Evolutionary conservation across 2,888 invertebrate species (phyloP).

Genomic region (Pammene fasciana): DNA sequence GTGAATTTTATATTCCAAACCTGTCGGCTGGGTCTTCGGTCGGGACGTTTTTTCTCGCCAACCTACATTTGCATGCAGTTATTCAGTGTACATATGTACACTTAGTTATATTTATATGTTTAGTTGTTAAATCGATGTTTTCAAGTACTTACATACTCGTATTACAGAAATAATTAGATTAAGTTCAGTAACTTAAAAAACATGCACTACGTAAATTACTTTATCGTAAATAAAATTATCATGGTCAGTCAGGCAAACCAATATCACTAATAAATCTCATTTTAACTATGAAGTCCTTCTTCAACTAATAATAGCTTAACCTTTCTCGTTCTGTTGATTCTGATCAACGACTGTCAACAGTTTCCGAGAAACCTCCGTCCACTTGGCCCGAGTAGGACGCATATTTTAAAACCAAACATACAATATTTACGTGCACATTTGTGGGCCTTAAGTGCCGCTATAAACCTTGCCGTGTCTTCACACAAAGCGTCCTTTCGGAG

Average conservation of each 20-base stretch:
- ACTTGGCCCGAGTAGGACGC: constrained; percentile 10
- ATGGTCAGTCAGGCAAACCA: neutral
- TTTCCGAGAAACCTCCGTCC: constrained; percentile 49
- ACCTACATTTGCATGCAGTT: constrained; percentile 31
- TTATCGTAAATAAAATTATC: no score
- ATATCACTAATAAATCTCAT: neutral
- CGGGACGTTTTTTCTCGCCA: constrained; percentile 43
- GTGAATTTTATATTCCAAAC: constrained; percentile 57
- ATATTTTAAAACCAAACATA: constrained; percentile 51
- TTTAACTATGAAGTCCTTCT: neutral
- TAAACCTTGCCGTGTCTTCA: constrained; percentile 54
- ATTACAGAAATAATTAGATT: no score
- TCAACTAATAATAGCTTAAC: neutral
- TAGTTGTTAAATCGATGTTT: neutral
- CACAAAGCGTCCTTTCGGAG: constrained; percentile 48
- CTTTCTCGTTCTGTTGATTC: constrained; percentile 27
- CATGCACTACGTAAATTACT: no score
- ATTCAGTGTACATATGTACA: constrained; percentile 1
- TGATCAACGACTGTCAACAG: constrained; percentile 14
- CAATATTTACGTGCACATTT: constrained; percentile 54
- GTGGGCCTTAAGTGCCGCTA: constrained; percentile 56
- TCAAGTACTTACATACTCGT: no score
- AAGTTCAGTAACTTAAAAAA: no score
- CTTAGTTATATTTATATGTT: neutral
- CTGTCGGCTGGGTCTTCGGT: constrained; percentile 56